Evolutionary conservation across 2,113 vertebrate species (phyloP).

Genomic region (Mus spicilegus): DNA sequence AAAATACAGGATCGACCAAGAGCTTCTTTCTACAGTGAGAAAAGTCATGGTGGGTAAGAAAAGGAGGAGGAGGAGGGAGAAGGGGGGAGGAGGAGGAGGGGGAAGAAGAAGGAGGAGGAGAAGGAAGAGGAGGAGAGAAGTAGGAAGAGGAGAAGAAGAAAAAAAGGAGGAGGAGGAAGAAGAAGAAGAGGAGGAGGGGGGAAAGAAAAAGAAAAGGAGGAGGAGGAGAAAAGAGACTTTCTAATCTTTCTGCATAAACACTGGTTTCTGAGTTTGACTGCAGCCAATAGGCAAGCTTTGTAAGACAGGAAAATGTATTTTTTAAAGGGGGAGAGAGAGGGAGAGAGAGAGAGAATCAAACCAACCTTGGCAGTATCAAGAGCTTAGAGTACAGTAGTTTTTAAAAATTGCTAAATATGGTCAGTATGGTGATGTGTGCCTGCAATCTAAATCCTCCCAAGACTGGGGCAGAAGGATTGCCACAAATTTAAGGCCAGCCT

Average conservation of each 20-base stretch:
- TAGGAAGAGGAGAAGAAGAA: too few relatives aligned
- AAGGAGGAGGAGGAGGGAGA: too few relatives aligned
- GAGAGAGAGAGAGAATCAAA: too few relatives aligned
- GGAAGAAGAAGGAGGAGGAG: too few relatives aligned
- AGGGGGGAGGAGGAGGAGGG: too few relatives aligned
- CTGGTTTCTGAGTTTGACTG: not conserved
- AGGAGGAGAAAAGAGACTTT: not conserved
- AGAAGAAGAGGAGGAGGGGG: not conserved
- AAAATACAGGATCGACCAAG: conserved; percentile 20
- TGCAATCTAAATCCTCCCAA: not conserved
- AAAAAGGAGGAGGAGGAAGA: too few relatives aligned
- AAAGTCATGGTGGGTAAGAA: not conserved
- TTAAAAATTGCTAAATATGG: conserved; percentile 3
- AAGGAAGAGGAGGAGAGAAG: not conserved
- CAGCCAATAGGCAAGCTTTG: conserved; percentile 21
- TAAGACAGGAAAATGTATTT: not conserved
- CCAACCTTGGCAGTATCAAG: not conserved
- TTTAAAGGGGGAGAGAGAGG: too few relatives aligned
- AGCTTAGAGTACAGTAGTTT: not conserved
- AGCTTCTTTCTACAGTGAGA: not conserved
- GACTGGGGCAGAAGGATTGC: not conserved
- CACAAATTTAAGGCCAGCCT: not conserved
- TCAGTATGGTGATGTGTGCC: not conserved
- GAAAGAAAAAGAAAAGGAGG: too few relatives aligned
- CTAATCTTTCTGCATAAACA: not conserved